Evolutionary conservation across 2,888 invertebrate genomes (phyloP).

Genomic region (Pheosia gnoma): DNA sequence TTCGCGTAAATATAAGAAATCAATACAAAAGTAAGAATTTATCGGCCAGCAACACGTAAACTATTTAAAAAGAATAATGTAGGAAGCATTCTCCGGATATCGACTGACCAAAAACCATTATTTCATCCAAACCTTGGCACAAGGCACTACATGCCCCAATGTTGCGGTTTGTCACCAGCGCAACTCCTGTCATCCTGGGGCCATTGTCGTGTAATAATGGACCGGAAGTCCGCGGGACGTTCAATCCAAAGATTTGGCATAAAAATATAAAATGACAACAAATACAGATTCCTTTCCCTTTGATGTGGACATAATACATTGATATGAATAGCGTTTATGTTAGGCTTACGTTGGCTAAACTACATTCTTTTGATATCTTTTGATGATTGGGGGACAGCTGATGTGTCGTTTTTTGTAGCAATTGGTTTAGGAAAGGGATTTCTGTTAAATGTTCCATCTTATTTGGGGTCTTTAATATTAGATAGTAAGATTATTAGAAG

Average conservation of each 20-base stretch:
- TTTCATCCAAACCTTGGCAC: constrained; percentile 28
- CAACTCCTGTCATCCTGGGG: constrained; percentile 48
- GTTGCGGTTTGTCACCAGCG: constrained; percentile 64
- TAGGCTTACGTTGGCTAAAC: constrained; percentile 33
- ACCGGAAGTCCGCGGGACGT: constrained; percentile 67
- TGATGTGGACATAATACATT: constrained; percentile 54
- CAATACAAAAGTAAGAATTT: too few relatives aligned
- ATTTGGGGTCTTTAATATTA: background rate
- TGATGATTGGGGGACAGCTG: constrained; percentile 34
- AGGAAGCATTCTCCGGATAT: constrained; percentile 32
- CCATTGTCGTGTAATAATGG: constrained; percentile 56
- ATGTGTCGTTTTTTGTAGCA: constrained; percentile 46
- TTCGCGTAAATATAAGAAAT: too few relatives aligned
- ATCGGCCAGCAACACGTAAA: background rate
- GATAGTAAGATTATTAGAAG: too few relatives aligned
- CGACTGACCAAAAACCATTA: constrained; percentile 33
- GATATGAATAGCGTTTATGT: constrained; percentile 49
- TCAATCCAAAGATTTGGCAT: constrained; percentile 53
- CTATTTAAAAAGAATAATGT: background rate
- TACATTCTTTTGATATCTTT: constrained; percentile 46
- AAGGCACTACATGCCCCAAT: constrained; percentile 27
- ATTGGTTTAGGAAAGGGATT: constrained; percentile 39
- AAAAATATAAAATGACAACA: constrained; percentile 73
- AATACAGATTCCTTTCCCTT: constrained; percentile 66
- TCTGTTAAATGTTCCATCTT: background rate